Conservation (phyloP, 2,888 invertebrate genomes). For the Platycheirus rosarum region DNA sequence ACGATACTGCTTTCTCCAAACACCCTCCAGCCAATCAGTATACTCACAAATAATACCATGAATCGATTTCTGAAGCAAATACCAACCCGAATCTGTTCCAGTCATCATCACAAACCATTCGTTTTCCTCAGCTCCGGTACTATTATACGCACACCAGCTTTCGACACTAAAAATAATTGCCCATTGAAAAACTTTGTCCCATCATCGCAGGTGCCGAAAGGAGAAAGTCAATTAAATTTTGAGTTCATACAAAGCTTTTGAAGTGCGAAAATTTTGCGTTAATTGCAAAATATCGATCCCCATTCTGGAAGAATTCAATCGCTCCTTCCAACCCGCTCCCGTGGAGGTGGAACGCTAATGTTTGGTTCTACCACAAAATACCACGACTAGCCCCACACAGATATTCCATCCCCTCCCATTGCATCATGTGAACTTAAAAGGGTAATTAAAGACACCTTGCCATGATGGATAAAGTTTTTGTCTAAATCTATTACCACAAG, state of each 20-base stretch:
- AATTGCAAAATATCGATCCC: conserved; percentile 66
- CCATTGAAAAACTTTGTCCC: conserved; percentile 4
- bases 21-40: too few species aligned
- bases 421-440: conserved; percentile 13
- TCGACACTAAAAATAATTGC: conserved; percentile 19
- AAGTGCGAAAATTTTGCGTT: conserved; percentile 39
- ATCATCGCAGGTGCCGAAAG: not conserved
- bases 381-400: too few species aligned
- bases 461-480: conserved; percentile 56
- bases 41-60: too few species aligned
- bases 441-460: conserved; percentile 56
- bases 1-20: too few species aligned
- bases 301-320: not conserved
- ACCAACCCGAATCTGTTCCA: not conserved
- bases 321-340: not conserved
- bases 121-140: not conserved
- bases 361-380: conserved; percentile 3
- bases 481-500: conserved; percentile 24
- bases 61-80: too few species aligned
- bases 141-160: not conserved
- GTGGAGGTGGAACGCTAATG: not conserved
- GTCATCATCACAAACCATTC: not conserved
- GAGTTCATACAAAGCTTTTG: conserved; percentile 5
- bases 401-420: not conserved
- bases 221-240: conserved; percentile 26